Evolutionary conservation across 2,888 invertebrate species (phyloP).

Genomic region (Eledona agricola): DNA sequence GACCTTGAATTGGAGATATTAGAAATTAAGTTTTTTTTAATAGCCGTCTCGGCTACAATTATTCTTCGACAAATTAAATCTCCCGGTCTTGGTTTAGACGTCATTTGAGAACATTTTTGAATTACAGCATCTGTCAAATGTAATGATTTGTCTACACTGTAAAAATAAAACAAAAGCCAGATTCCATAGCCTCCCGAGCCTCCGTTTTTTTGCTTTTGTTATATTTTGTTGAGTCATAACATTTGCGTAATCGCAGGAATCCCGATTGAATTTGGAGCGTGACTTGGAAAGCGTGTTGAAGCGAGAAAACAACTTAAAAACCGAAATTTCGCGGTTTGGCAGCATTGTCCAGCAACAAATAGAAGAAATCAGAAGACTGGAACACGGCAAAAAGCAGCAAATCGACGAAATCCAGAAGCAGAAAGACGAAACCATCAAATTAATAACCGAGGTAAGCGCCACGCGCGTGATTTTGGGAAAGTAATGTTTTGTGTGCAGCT

Average conservation of each 20-base stretch:
- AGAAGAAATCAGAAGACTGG: constrained; percentile 60
- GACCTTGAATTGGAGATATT: no score
- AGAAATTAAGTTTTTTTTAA: no score
- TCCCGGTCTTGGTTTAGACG: no score
- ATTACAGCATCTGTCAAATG: no score
- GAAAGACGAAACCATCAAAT: constrained; percentile 64
- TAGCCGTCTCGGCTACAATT: no score
- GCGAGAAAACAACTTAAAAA: constrained; percentile 67
- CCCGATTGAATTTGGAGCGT: constrained; percentile 38
- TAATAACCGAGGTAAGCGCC: constrained; percentile 60
- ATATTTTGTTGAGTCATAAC: not conserved
- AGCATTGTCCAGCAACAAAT: constrained; percentile 58
- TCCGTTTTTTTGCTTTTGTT: constrained; percentile 8
- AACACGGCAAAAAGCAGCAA: constrained; percentile 62
- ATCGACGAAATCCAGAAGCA: constrained; percentile 66
- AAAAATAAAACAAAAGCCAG: no score
- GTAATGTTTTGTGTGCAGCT: constrained; percentile 53
- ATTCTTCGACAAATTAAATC: no score
- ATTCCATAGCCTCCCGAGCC: no score
- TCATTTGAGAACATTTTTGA: no score
- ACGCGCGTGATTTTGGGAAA: not conserved
- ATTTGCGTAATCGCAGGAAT: constrained; percentile 38
- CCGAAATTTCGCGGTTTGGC: constrained; percentile 59
- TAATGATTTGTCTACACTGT: no score
- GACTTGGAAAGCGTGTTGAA: constrained; percentile 42